phyloP scores from a whole-genome alignment of 2,797 vertebrate species.

The Smutsia gigantea region DNA sequence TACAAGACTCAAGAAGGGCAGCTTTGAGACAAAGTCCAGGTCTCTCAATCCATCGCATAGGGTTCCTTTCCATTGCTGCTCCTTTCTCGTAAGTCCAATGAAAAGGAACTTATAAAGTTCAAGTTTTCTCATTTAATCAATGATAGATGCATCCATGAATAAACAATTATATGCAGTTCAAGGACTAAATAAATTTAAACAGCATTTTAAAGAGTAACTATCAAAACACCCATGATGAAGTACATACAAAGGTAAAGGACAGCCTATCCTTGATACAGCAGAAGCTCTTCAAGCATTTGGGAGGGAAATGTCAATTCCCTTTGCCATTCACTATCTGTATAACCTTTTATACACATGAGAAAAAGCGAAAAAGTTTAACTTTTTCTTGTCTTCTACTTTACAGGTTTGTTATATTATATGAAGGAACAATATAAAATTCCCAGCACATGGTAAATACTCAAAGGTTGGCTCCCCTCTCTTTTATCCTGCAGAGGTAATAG shows the following conservation, averaged over 20 bases:
- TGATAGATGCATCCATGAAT: background rate
- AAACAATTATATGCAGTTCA: background rate
- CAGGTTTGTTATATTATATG: slow-evolving; percentile 15
- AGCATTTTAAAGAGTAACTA: background rate
- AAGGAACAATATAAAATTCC: slow-evolving; percentile 45
- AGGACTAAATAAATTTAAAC: slow-evolving; percentile 1
- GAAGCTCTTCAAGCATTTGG: background rate
- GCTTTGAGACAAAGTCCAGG: slow-evolving; percentile 16
- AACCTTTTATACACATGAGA: background rate
- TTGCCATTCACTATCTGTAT: background rate
- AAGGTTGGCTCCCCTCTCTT: background rate
- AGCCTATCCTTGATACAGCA: background rate
- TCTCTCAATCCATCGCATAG: background rate
- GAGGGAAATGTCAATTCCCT: background rate
- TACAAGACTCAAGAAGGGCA: background rate
- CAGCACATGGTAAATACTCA: background rate
- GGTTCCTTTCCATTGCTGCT: background rate
- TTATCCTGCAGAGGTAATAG: background rate
- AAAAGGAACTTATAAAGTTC: background rate
- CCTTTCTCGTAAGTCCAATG: background rate
- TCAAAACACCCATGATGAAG: background rate
- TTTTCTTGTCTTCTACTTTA: background rate
- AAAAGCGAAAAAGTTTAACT: background rate
- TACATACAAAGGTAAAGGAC: background rate
- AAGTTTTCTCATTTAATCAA: slow-evolving; percentile 35